Base-by-base conservation (phyloP, 1,140 invertebrate genomes). In the Nephila pilipes region DNA sequence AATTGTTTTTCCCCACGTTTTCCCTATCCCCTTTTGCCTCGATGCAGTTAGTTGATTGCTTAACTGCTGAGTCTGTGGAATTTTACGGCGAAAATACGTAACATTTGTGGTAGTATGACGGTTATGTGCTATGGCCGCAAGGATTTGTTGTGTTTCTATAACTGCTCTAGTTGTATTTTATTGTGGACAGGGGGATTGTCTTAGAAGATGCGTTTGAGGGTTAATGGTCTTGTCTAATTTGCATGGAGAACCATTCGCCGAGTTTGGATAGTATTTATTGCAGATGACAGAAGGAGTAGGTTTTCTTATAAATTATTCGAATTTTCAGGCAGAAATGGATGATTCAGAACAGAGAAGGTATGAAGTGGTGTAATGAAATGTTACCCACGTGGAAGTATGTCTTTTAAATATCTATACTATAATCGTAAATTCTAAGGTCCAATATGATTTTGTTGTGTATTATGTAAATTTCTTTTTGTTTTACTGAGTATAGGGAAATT, bases 61-160 rank as follows among this genome's bases (percentile, higher is more conserved):
- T 75, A 75, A 75, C 69, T 75, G 69, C 69, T 75, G 69, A 75
- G 63, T 65, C 63, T n/a, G 63, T 25, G 69, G 69, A 75, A 75
- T 75, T 75, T 75, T 36, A 75, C 25, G 18, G 69, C 69, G 12
- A 46, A n/a, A 46, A 46, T 6, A 46, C 46, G 6, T 46, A 46
- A 46, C 46, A 46, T 46, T 46, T 46, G 46, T 46, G 46, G 46
- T 10, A 10, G 46, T 46, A 46, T 46, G 46, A 46, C 46, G 46
- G 46, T 46, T 46, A 46, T 46, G n/a, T n/a, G 46, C 46, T 46
- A 46, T 25, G 2, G 25, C 63, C n/a, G 63, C 63, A 25, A 46
- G 63, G n/a, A 65, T 29, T 65, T 29, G 63, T 29, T 65, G 63
- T 65, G 63, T 65, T 65, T 65, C 63, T 65, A 14, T 65, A 65